Evolutionary conservation across 2,797 vertebrate genomes (phyloP).

Genomic region (Lacerta agilis): DNA sequence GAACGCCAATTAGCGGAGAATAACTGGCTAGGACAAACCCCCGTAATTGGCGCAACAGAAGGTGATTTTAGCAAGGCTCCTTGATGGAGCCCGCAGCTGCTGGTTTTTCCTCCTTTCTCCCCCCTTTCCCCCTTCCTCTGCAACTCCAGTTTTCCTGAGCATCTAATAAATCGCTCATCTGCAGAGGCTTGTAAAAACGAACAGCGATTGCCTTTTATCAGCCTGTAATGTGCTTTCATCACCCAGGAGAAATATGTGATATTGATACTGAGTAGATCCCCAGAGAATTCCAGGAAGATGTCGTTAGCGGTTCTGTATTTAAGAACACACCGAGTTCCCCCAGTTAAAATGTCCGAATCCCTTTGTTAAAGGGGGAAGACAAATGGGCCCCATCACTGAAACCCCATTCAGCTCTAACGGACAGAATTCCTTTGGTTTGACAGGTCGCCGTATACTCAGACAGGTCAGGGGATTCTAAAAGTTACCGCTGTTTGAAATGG

Average conservation of each 20-base stretch:
- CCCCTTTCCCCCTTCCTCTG: too few relatives aligned
- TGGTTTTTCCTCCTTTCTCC: neutral
- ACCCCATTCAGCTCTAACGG: neutral
- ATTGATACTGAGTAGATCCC: constrained; percentile 58
- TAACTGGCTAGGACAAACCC: neutral
- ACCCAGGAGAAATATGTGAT: constrained; percentile 57
- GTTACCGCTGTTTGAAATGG: constrained; percentile 27
- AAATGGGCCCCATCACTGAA: constrained; percentile 19
- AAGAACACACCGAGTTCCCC: neutral
- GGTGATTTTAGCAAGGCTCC: constrained; percentile 30
- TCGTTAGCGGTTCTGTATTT: constrained; percentile 41
- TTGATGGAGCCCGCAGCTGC: constrained; percentile 18
- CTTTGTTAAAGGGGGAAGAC: constrained; percentile 34
- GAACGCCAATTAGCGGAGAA: constrained; percentile 50
- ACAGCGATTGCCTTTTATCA: constrained; percentile 63
- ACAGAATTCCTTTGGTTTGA: constrained; percentile 35
- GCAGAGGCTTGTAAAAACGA: constrained; percentile 62
- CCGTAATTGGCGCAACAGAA: constrained; percentile 43
- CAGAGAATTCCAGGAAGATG: constrained; percentile 48
- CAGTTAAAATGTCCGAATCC: constrained; percentile 34
- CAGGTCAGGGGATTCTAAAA: constrained; percentile 23
- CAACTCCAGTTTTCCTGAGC: constrained; percentile 51
- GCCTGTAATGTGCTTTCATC: constrained; percentile 62
- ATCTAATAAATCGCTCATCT: constrained; percentile 69
- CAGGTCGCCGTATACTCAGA: constrained; percentile 28